These are phyloP conservation scores for Drosophila ambigua DNA, from an alignment of 1,140 invertebrate genomes.

Conservation along the genomic window DNA sequence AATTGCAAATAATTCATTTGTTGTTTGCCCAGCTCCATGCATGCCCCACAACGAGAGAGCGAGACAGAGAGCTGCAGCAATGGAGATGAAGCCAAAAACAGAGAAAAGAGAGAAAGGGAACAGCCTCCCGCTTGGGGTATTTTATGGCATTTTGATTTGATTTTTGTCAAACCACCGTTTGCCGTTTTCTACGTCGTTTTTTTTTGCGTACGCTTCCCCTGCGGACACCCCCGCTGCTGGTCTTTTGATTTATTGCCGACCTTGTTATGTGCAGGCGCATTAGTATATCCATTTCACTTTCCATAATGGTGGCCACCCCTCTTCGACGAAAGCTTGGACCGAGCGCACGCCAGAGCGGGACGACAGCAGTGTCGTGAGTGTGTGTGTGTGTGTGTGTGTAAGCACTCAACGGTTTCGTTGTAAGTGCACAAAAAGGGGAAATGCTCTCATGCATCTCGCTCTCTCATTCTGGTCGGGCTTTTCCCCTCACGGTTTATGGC, in stretches of 20 bases:
- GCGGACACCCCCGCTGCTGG: slow-evolving; percentile 21
- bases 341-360: slow-evolving; percentile 52
- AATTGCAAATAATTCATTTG: slow-evolving; percentile 83
- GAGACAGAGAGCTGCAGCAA: no score
- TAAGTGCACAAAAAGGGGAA: slow-evolving; percentile 59
- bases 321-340: background rate
- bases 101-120: background rate
- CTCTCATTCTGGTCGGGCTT: slow-evolving; percentile 10
- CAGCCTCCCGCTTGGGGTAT: slow-evolving; percentile 49
- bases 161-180: slow-evolving; percentile 66
- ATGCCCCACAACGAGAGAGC: slow-evolving; percentile 1
- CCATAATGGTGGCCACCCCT: slow-evolving; percentile 78
- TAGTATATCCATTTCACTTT: slow-evolving; percentile 84
- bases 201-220: background rate
- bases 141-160: slow-evolving; percentile 83
- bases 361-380: slow-evolving; percentile 26
- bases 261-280: slow-evolving; percentile 83
- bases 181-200: slow-evolving; percentile 19
- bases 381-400: slow-evolving; percentile 9
- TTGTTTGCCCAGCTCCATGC: slow-evolving; percentile 46
- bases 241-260: slow-evolving; percentile 83
- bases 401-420: slow-evolving; percentile 16
- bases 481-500: slow-evolving; percentile 64
- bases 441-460: slow-evolving; percentile 20
- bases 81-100: background rate